A percentile compares a stretch with the other conserved stretches of the same genome.
Evolutionary conservation across 2,113 vertebrate genomes (phyloP).

Genomic region (Melanerpes aurifrons): DNA sequence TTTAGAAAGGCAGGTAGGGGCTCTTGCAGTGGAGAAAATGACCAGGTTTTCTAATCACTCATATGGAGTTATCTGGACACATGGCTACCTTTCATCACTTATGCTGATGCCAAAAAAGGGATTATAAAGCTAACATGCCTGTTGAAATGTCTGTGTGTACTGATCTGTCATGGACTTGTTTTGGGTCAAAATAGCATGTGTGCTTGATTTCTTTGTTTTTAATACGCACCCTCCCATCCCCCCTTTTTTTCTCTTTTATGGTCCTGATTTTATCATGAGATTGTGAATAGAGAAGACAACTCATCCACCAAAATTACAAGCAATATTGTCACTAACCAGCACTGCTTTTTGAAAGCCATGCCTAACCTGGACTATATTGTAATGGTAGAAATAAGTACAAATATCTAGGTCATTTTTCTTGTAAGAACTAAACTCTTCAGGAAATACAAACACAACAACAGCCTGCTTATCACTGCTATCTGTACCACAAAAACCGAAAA

Average conservation of each 20-base stretch:
- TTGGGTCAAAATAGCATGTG: slow-evolving; percentile 23
- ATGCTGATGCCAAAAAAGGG: neutral
- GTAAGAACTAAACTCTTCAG: neutral
- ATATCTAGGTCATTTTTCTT: neutral
- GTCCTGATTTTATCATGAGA: neutral
- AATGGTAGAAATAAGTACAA: neutral
- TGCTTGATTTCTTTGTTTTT: slow-evolving; percentile 35
- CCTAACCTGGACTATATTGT: neutral
- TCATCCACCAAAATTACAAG: neutral
- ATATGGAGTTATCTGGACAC: slow-evolving; percentile 61
- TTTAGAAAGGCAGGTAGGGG: slow-evolving; percentile 47
- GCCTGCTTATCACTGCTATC: neutral
- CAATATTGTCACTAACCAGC: neutral
- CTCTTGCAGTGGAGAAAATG: slow-evolving; percentile 25
- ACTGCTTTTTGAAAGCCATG: neutral
- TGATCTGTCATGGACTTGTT: slow-evolving; percentile 61
- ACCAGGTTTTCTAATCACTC: slow-evolving; percentile 56
- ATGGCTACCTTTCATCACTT: slow-evolving; percentile 75
- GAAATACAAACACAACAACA: neutral
- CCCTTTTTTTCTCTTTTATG: neutral
- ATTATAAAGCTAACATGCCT: slow-evolving; percentile 59
- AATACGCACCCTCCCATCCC: neutral
- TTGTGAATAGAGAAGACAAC: neutral
- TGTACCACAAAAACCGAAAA: neutral
- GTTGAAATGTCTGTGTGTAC: slow-evolving; percentile 66